Percentiles rank a stretch among this genome's conserved stretches.
Evolutionary conservation across 1,140 invertebrate genomes (phyloP).

Genomic region (Nebria ingens): DNA sequence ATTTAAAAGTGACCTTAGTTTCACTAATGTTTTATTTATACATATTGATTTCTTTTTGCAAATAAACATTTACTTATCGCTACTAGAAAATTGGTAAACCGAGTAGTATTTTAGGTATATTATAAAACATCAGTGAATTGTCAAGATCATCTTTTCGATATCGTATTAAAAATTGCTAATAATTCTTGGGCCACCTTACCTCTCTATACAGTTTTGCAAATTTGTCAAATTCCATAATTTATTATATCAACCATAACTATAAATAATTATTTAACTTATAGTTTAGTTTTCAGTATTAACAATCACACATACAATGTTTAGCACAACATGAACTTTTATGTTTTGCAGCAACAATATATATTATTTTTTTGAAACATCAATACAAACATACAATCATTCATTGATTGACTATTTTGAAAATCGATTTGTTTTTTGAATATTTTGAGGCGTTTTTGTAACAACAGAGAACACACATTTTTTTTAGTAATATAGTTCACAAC

Average conservation of each 20-base stretch:
- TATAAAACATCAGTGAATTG: not conserved
- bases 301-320: not conserved
- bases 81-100: no score
- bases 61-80: no score
- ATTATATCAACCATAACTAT: not conserved
- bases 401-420: constrained; percentile 1
- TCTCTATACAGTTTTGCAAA: not conserved
- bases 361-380: not conserved
- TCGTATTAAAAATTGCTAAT: not conserved
- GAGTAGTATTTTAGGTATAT: not conserved
- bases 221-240: not conserved
- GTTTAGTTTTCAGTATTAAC: no score
- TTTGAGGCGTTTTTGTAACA: constrained; percentile 5
- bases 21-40: no score
- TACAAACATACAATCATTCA: not conserved
- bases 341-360: not conserved
- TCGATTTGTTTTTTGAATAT: not conserved
- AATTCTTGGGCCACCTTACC: not conserved
- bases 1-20: no score
- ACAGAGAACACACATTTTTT: not conserved
- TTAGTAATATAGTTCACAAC: not conserved
- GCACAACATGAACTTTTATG: not conserved
- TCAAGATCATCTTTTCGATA: no score
- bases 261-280: not conserved
- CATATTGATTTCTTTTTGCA: no score